Conservation (phyloP, 1,140 invertebrate genomes). For the Drosophila fuyamai region DNA sequence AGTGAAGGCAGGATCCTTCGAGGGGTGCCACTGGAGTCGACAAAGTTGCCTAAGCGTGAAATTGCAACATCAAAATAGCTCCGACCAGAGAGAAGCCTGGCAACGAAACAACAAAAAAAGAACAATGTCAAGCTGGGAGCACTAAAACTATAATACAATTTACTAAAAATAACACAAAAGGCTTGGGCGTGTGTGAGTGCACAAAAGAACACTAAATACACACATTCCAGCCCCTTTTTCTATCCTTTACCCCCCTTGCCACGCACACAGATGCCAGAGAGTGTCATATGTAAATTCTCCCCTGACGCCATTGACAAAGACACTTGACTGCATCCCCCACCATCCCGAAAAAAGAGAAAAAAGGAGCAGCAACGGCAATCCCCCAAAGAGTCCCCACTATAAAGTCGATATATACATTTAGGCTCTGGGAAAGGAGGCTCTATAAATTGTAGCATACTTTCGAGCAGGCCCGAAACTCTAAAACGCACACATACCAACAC, state of each 20-base stretch:
- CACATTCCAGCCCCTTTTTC: constrained; percentile 30
- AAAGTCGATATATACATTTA: constrained; percentile 79
- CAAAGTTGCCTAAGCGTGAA: constrained; percentile 77
- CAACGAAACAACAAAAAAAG: constrained; percentile 5
- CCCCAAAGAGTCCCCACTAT: constrained; percentile 59
- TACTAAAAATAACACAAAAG: constrained; percentile 78
- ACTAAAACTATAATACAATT: constrained; percentile 83
- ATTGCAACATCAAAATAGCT: constrained; percentile 77
- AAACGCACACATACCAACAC: constrained; percentile 52
- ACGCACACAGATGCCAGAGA: constrained; percentile 41
- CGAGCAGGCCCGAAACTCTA: constrained; percentile 64
- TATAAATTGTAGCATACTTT: constrained; percentile 77
- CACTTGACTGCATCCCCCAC: constrained; percentile 55
- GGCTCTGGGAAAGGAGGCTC: constrained; percentile 56
- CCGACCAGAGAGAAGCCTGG: constrained; percentile 12
- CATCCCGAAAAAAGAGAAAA: constrained; percentile 17
- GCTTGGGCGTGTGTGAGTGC: constrained; percentile 42
- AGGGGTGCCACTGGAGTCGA: constrained; percentile 51
- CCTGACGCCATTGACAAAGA: constrained; percentile 79
- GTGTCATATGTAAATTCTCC: constrained; percentile 83
- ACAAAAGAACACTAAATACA: constrained; percentile 72
- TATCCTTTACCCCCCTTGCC: neutral
- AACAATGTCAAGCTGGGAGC: constrained; percentile 57
- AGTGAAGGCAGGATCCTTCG: constrained; percentile 10
- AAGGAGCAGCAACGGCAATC: constrained; percentile 24